Evolutionary conservation across 2,888 invertebrate genomes (phyloP).

Genomic region (Helobdella robusta): DNA sequence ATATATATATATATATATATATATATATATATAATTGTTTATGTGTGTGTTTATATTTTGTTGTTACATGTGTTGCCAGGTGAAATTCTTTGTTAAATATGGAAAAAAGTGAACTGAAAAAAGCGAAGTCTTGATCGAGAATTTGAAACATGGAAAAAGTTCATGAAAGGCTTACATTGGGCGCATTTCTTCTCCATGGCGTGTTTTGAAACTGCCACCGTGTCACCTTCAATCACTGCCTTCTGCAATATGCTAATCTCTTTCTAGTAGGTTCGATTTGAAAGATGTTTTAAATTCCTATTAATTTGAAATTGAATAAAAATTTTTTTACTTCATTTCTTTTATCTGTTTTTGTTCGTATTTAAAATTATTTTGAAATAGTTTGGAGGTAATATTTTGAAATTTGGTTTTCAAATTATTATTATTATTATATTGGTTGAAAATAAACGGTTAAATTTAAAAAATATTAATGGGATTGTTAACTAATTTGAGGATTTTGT

Average conservation of each 20-base stretch:
- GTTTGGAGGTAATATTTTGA: not conserved
- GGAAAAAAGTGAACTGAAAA: not conserved
- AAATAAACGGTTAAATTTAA: no score
- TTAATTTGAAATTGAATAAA: not conserved
- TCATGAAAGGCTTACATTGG: slow-evolving; percentile 32
- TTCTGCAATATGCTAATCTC: slow-evolving; percentile 39
- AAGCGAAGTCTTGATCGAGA: no score
- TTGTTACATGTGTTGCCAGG: no score
- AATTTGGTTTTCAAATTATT: no score
- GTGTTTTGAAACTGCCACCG: slow-evolving; percentile 38
- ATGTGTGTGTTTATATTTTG: no score
- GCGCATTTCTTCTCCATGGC: slow-evolving; percentile 39
- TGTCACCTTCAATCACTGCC: slow-evolving; percentile 38
- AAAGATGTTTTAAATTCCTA: not conserved
- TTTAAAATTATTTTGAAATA: not conserved
- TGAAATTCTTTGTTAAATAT: not conserved
- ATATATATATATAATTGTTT: not conserved
- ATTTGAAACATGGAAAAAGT: no score
- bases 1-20: no score
- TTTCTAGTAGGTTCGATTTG: slow-evolving; percentile 33
- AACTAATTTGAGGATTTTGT: no score
- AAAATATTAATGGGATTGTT: no score
- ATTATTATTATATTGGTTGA: no score
- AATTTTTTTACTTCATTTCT: not conserved
- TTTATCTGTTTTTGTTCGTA: not conserved